phyloP scores from a whole-genome alignment of 2,113 vertebrate species.

The Empidonax traillii region DNA sequence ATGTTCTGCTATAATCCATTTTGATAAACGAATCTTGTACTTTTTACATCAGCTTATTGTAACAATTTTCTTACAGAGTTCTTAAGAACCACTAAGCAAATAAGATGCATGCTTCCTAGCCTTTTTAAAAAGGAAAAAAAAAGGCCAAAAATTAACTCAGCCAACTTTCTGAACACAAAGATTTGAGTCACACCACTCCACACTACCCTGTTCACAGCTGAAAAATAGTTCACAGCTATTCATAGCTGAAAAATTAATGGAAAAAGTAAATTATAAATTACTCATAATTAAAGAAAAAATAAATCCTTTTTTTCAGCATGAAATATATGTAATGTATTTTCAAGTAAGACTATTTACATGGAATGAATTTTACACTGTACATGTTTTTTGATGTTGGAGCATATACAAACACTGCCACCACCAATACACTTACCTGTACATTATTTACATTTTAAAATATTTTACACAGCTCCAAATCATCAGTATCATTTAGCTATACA shows the following conservation, averaged over 20 bases:
- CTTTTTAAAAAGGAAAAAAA: background rate
- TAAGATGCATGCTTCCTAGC: background rate
- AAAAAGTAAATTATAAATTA: background rate
- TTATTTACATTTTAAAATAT: conserved; percentile 38
- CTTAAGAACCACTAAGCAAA: background rate
- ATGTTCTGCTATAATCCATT: background rate
- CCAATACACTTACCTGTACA: background rate
- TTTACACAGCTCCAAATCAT: background rate
- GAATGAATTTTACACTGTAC: background rate
- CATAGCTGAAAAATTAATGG: background rate
- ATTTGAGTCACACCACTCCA: background rate
- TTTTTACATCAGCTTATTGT: background rate
- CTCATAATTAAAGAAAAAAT: background rate
- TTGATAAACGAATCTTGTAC: background rate
- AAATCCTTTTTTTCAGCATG: background rate
- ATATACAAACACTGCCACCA: background rate
- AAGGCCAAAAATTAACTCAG: background rate
- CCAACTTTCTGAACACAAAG: background rate
- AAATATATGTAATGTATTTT: background rate
- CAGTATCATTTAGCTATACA: background rate
- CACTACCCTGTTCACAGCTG: background rate
- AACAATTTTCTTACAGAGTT: background rate
- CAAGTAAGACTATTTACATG: background rate
- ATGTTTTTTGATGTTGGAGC: background rate
- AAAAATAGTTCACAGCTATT: background rate